These are phyloP conservation scores for Lytechinus pictus DNA, from an alignment of 35 echinoderm and acorn worm genomes.

Conservation along the genomic window DNA sequence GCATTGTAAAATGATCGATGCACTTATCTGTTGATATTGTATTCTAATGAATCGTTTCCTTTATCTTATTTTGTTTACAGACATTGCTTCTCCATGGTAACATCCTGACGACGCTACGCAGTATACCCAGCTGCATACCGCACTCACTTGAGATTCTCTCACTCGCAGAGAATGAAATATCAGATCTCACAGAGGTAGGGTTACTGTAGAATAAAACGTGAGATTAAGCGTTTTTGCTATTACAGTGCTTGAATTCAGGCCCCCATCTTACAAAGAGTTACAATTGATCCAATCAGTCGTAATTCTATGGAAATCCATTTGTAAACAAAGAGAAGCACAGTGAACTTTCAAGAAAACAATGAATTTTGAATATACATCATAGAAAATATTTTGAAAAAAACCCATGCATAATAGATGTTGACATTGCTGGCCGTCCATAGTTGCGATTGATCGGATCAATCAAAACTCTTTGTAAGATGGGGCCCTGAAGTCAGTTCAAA, in stretches of 20 bases:
- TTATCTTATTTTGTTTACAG: conserved; percentile 52
- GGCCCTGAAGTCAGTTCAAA: neutral
- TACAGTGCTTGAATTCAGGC: neutral
- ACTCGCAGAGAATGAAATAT: conserved; percentile 96
- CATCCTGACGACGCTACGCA: conserved; percentile 84
- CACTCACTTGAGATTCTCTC: conserved; percentile 83
- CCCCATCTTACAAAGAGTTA: too few relatives aligned
- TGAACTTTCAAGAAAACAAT: too few relatives aligned
- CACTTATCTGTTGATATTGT: neutral
- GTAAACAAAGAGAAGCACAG: too few relatives aligned
- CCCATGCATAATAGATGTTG: too few relatives aligned
- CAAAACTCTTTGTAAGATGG: too few relatives aligned
- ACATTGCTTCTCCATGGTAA: conserved; percentile 95
- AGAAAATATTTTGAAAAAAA: too few relatives aligned
- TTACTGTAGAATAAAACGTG: neutral
- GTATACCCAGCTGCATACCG: conserved; percentile 82
- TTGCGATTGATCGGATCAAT: too few relatives aligned
- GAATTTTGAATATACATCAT: too few relatives aligned
- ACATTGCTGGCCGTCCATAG: too few relatives aligned
- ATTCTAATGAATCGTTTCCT: conserved; percentile 16
- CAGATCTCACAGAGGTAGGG: conserved; percentile 86
- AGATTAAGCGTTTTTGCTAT: neutral
- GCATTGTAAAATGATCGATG: too few relatives aligned
- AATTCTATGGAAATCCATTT: too few relatives aligned
- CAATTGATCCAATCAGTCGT: too few relatives aligned